Percentiles rank a stretch among this genome's conserved stretches.
Conservation (phyloP, 1,140 invertebrate species). For the Monomorium pharaonis region DNA sequence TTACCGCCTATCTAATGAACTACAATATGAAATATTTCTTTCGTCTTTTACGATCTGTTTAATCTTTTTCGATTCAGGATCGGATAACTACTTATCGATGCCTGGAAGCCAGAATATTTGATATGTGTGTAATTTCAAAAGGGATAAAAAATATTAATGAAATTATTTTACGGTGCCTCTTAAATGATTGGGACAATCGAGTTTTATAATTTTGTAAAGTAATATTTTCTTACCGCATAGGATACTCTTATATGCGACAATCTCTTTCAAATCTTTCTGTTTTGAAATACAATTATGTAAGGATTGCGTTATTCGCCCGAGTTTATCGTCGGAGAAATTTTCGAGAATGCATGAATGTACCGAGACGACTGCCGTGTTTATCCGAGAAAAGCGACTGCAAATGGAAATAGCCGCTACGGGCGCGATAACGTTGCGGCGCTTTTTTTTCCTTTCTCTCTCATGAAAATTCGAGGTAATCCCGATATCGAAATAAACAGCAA, state of each 20-base stretch:
- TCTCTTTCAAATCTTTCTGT: neutral
- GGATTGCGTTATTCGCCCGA: neutral
- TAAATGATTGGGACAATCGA: neutral
- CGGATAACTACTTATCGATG: neutral
- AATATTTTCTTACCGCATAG: neutral
- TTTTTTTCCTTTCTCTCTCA: constrained; percentile 65
- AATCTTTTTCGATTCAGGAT: constrained; percentile 19
- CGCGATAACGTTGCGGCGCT: neutral
- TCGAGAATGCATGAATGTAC: constrained; percentile 4
- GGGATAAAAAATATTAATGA: neutral
- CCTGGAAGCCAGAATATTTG: neutral
- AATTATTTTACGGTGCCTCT: neutral
- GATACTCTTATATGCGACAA: neutral
- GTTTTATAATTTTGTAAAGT: neutral
- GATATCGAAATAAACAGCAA: constrained; percentile 71
- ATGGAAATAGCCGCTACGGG: constrained; percentile 23
- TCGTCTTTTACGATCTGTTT: constrained; percentile 23
- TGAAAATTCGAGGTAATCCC: constrained; percentile 63
- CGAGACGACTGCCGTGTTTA: constrained; percentile 6
- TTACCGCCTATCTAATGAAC: constrained; percentile 17
- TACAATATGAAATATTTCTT: constrained; percentile 21
- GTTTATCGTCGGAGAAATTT: constrained; percentile 26
- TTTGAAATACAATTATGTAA: constrained; percentile 29
- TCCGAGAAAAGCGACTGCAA: constrained; percentile 29
- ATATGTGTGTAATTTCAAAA: neutral